phyloP scores from a whole-genome alignment of 2,888 invertebrate genomes.

The Acleris literana region DNA sequence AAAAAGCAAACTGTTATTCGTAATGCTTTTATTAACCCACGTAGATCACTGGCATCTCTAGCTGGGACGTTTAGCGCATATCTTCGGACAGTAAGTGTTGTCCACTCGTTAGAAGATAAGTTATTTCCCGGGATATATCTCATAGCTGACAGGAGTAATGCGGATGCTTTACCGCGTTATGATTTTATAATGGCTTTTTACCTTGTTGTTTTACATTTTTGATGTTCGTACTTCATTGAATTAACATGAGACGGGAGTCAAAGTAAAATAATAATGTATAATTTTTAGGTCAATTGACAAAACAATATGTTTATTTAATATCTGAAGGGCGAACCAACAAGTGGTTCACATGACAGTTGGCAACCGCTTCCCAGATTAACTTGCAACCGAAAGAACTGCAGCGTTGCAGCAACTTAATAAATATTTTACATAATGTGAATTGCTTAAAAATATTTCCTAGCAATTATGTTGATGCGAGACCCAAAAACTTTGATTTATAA shows the following conservation, averaged over 20 bases:
- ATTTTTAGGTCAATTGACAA: no score
- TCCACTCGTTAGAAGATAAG: slow-evolving; percentile 9
- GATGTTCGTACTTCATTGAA: background rate
- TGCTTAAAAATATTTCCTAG: no score
- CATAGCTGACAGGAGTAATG: background rate
- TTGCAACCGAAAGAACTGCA: no score
- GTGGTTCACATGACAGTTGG: no score
- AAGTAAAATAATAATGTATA: no score
- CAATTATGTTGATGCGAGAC: no score
- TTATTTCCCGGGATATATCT: slow-evolving; percentile 1
- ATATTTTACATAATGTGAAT: no score
- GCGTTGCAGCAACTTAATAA: no score
- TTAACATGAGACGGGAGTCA: background rate
- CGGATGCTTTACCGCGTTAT: slow-evolving; percentile 12
- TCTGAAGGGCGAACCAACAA: no score
- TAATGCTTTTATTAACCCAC: slow-evolving; percentile 56
- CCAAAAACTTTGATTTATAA: no score
- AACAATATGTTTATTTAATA: no score
- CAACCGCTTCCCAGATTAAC: no score
- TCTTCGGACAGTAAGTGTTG: slow-evolving; percentile 13
- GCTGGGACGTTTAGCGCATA: slow-evolving; percentile 1
- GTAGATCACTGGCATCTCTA: slow-evolving; percentile 5
- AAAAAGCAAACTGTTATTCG: slow-evolving; percentile 44
- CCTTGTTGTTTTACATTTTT: background rate
- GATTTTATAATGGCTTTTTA: slow-evolving; percentile 8